Percentiles rank a stretch among this genome's conserved stretches.
phyloP scores from a whole-genome alignment of 2,888 invertebrate species.

The Pammene fasciana region DNA sequence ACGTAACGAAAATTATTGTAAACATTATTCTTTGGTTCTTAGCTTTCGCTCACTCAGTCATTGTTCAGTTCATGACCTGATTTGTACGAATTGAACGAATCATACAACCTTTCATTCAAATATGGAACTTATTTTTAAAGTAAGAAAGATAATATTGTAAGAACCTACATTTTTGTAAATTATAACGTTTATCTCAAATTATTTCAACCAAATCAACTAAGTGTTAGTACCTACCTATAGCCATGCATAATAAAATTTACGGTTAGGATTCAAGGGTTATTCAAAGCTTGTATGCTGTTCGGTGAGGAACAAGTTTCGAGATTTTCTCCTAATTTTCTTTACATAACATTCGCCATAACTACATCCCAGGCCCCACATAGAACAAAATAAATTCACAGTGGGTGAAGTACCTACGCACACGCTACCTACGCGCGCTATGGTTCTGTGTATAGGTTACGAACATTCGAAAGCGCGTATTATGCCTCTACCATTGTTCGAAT shows the following conservation, averaged over 20 bases:
- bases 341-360: not conserved
- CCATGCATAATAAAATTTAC: not conserved
- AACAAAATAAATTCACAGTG: slow-evolving; percentile 9
- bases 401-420: slow-evolving; percentile 20
- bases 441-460: slow-evolving; percentile 12
- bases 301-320: no score
- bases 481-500: not conserved
- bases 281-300: not conserved
- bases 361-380: slow-evolving; percentile 5
- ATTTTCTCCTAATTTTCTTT: not conserved
- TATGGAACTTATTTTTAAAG: not conserved
- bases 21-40: not conserved
- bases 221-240: no score
- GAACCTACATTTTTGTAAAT: not conserved
- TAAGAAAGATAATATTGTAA: not conserved
- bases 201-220: not conserved
- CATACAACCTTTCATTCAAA: not conserved
- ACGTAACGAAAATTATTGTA: not conserved
- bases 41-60: not conserved
- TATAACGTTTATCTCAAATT: not conserved
- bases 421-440: slow-evolving; percentile 17
- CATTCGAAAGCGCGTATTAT: not conserved
- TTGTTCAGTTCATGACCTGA: slow-evolving; percentile 2
- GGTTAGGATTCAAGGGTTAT: not conserved
- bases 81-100: not conserved